Evolutionary conservation across 2,797 vertebrate genomes (phyloP).

Genomic region (Peromyscus eremicus): DNA sequence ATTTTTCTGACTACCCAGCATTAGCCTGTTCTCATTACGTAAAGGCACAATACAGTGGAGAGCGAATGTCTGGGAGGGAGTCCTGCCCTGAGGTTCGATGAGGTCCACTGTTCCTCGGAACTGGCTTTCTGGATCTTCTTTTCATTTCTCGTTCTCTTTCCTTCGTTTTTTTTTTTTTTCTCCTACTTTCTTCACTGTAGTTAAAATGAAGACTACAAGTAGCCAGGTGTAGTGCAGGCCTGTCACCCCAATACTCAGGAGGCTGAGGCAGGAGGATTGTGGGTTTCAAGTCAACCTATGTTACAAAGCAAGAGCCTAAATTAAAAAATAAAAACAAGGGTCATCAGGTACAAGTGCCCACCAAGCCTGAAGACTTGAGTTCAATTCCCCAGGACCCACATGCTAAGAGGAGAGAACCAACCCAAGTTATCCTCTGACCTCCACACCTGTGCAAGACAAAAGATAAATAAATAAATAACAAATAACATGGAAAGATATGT

Average conservation of each 20-base stretch:
- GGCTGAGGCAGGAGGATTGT: neutral
- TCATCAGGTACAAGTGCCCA: neutral
- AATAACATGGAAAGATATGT: neutral
- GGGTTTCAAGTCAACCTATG: neutral
- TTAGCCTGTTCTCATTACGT: constrained; percentile 58
- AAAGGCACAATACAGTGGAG: constrained; percentile 43
- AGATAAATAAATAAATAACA: neutral
- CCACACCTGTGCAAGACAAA: neutral
- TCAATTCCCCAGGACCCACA: neutral
- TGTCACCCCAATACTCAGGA: neutral
- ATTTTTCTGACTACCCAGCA: constrained; percentile 79
- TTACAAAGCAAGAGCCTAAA: neutral
- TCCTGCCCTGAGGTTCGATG: neutral
- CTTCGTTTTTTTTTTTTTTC: neutral
- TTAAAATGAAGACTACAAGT: constrained; percentile 12
- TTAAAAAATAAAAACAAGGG: neutral
- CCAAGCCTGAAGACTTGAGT: neutral
- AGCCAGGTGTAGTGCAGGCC: neutral
- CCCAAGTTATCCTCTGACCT: neutral
- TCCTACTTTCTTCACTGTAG: constrained; percentile 10
- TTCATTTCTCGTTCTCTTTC: neutral
- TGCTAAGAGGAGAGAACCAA: neutral
- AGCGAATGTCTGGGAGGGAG: neutral
- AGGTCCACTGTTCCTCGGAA: neutral
- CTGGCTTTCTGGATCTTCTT: neutral